Conservation (phyloP, 2,113 vertebrate genomes). For the Hystrix brachyura region DNA sequence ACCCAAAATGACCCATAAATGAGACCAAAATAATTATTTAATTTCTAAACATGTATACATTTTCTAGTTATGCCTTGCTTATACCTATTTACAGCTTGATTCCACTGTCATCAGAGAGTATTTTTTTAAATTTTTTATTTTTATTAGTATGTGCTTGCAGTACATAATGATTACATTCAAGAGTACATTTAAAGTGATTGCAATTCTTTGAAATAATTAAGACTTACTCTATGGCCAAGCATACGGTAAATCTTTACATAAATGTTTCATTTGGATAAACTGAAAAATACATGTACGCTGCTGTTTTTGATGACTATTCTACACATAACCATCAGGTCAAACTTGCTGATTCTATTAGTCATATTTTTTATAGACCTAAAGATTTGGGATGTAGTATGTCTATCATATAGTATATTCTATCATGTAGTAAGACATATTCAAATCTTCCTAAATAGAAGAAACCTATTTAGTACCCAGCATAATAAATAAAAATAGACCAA, state of each 20-base stretch:
- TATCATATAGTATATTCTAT: neutral
- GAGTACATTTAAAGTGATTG: constrained; percentile 1
- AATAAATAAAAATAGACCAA: constrained; percentile 43
- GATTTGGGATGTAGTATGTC: neutral
- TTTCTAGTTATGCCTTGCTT: constrained; percentile 29
- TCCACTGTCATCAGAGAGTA: neutral
- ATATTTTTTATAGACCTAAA: neutral
- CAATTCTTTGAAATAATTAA: constrained; percentile 49
- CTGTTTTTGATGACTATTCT: neutral
- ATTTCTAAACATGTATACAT: neutral
- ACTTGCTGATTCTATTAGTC: constrained; percentile 5
- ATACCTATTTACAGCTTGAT: constrained; percentile 13
- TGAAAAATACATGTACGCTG: constrained; percentile 22
- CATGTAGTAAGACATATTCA: neutral
- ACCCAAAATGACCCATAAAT: neutral
- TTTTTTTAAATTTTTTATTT: neutral
- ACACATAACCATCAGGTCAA: constrained; percentile 27
- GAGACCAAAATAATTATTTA: neutral
- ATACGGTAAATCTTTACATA: neutral
- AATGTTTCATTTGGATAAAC: neutral
- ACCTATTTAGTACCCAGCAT: neutral
- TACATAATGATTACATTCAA: neutral
- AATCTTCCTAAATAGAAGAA: neutral
- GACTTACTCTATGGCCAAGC: neutral
- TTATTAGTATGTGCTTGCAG: neutral